These are phyloP conservation scores for Papilio protenor DNA, from an alignment of 2,888 invertebrate species.

Conservation along the genomic window DNA sequence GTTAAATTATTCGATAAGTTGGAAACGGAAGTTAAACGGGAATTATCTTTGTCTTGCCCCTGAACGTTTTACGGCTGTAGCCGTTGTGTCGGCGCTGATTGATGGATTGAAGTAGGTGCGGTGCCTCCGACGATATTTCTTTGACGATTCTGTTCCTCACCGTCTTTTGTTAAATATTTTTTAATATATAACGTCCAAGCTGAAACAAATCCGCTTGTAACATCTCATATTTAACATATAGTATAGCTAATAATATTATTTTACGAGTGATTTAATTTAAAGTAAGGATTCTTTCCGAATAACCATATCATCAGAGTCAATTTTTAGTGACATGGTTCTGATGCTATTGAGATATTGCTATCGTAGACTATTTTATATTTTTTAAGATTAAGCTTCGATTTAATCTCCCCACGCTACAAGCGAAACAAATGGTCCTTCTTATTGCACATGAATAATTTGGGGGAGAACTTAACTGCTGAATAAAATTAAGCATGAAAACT, in stretches of 20 bases:
- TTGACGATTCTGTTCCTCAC: slow-evolving; percentile 16
- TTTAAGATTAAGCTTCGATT: neutral
- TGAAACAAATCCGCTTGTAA: no score
- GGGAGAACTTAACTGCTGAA: slow-evolving; percentile 61
- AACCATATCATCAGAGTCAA: no score
- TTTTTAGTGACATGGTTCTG: neutral
- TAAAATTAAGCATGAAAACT: slow-evolving; percentile 80
- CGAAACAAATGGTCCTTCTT: slow-evolving; percentile 47
- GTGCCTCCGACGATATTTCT: slow-evolving; percentile 44
- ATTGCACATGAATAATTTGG: slow-evolving; percentile 54
- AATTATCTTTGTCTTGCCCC: slow-evolving; percentile 85
- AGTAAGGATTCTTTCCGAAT: no score
- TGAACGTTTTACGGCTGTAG: slow-evolving; percentile 81
- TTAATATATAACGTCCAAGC: neutral
- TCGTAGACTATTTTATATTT: neutral
- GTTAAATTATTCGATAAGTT: slow-evolving; percentile 86
- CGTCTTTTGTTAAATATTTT: neutral
- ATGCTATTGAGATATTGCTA: neutral
- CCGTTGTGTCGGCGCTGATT: slow-evolving; percentile 80
- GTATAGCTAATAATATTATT: neutral
- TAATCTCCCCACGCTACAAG: slow-evolving; percentile 15
- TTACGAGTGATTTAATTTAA: neutral
- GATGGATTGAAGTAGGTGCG: slow-evolving; percentile 60
- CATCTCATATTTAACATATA: neutral
- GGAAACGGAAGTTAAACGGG: slow-evolving; percentile 85